phyloP scores from a whole-genome alignment of 2,797 vertebrate species.

The Loriculus beryllinus region DNA sequence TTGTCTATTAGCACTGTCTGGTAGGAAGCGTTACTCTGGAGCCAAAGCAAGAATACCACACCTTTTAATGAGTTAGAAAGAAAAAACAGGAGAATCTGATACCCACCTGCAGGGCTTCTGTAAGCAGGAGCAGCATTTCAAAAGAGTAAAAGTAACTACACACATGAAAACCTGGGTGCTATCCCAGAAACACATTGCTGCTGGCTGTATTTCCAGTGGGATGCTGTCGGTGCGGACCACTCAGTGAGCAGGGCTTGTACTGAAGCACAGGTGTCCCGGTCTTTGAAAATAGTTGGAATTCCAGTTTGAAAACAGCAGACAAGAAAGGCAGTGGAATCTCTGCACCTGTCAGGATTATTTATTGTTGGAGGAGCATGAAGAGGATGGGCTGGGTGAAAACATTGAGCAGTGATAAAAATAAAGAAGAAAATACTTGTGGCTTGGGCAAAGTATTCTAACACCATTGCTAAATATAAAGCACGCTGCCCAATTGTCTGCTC shows the following conservation, averaged over 20 bases:
- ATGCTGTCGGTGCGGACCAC: not conserved
- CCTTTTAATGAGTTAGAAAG: conserved; percentile 11
- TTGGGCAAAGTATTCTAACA: conserved; percentile 7
- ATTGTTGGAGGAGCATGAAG: conserved; percentile 59
- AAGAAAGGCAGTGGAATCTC: conserved; percentile 40
- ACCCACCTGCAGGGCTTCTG: conserved; percentile 67
- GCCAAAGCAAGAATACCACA: not conserved
- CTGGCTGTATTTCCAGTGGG: conserved; percentile 53
- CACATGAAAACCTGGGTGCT: conserved; percentile 54
- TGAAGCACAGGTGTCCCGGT: conserved; percentile 73
- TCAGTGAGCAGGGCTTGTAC: conserved; percentile 11
- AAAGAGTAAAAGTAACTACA: conserved; percentile 46
- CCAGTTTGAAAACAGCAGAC: conserved; percentile 51
- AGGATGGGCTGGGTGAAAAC: conserved; percentile 31
- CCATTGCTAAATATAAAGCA: not conserved
- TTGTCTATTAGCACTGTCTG: not conserved
- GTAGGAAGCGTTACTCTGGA: not conserved
- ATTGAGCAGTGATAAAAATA: not conserved
- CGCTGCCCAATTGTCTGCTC: not conserved
- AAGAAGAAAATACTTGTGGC: conserved; percentile 13
- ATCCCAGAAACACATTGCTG: conserved; percentile 40
- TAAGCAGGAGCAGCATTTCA: conserved; percentile 54
- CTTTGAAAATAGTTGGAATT: conserved; percentile 74
- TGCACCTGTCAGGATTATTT: conserved; percentile 74
- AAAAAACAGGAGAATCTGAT: not conserved